Evolutionary conservation across 2,113 vertebrate species (phyloP).

Genomic region (Engraulis encrasicolus): DNA sequence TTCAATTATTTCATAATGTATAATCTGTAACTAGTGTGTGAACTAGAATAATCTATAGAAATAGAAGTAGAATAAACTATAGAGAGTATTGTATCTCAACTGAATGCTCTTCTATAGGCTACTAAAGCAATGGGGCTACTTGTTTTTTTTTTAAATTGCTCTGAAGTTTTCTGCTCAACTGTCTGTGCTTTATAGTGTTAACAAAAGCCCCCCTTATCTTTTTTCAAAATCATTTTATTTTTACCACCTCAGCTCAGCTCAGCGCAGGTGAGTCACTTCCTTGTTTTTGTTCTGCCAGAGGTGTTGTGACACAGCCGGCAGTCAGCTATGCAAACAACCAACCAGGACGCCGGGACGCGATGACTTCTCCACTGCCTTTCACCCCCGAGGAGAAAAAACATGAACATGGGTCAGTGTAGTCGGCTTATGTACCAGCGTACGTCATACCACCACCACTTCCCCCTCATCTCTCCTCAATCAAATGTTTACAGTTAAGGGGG

Average conservation of each 20-base stretch:
- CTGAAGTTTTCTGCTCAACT: background rate
- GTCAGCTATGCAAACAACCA: slow-evolving; percentile 19
- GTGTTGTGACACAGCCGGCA: slow-evolving; percentile 6
- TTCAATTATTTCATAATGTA: too few relatives aligned
- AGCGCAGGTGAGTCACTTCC: background rate
- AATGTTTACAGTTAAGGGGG: background rate
- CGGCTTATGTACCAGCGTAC: background rate
- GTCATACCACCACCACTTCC: background rate
- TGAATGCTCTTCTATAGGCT: too few relatives aligned
- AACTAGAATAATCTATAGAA: too few relatives aligned
- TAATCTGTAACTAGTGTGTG: too few relatives aligned
- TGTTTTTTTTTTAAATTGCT: too few relatives aligned
- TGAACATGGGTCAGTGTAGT: background rate
- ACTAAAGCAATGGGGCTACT: too few relatives aligned
- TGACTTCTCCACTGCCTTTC: background rate
- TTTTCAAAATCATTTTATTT: background rate
- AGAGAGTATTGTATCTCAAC: too few relatives aligned
- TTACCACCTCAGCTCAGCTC: too few relatives aligned
- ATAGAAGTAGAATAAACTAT: too few relatives aligned
- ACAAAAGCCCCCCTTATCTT: background rate
- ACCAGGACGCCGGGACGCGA: too few relatives aligned
- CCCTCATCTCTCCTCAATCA: background rate
- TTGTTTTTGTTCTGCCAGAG: slow-evolving; percentile 1
- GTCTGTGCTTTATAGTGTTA: background rate
- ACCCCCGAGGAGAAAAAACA: background rate